These are phyloP conservation scores for Odontocolon sp. DNA, from an alignment of 2,888 invertebrate genomes.

Conservation along the genomic window DNA sequence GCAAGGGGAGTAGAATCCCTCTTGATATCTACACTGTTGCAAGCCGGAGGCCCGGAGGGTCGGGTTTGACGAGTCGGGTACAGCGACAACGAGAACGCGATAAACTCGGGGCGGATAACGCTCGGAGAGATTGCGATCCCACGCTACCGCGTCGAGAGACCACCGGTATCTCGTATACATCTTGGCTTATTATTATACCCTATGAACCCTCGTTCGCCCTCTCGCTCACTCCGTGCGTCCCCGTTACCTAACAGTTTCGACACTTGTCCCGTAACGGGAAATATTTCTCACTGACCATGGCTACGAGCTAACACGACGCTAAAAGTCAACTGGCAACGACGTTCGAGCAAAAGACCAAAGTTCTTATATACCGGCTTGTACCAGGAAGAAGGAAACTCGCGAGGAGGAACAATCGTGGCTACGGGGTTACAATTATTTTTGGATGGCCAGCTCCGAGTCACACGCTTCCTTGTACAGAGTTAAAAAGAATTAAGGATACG, in stretches of 20 bases:
- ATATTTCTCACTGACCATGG: slow-evolving; percentile 34
- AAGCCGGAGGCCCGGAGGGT: slow-evolving; percentile 38
- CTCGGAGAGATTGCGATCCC: slow-evolving; percentile 53
- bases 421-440: slow-evolving; percentile 43
- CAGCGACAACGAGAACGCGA: slow-evolving; percentile 39
- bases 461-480: no score
- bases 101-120: slow-evolving; percentile 5
- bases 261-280: slow-evolving; percentile 58
- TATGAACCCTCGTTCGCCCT: slow-evolving; percentile 41
- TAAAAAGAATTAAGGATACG: no score
- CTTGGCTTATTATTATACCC: slow-evolving; percentile 55
- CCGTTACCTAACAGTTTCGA: slow-evolving; percentile 65
- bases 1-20: slow-evolving; percentile 1
- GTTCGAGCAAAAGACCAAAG: no score
- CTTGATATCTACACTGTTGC: neutral
- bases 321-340: no score
- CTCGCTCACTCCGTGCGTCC: slow-evolving; percentile 31
- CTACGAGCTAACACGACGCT: no score
- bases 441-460: slow-evolving; percentile 34
- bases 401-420: neutral
- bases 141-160: slow-evolving; percentile 51
- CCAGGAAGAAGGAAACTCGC: slow-evolving; percentile 20
- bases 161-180: slow-evolving; percentile 31
- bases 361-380: slow-evolving; percentile 9
- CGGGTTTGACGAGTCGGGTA: slow-evolving; percentile 51